A percentile compares a stretch with the other conserved stretches of the same genome.
phyloP scores from a whole-genome alignment of 2,113 vertebrate genomes.

The Chloropsis hardwickii region DNA sequence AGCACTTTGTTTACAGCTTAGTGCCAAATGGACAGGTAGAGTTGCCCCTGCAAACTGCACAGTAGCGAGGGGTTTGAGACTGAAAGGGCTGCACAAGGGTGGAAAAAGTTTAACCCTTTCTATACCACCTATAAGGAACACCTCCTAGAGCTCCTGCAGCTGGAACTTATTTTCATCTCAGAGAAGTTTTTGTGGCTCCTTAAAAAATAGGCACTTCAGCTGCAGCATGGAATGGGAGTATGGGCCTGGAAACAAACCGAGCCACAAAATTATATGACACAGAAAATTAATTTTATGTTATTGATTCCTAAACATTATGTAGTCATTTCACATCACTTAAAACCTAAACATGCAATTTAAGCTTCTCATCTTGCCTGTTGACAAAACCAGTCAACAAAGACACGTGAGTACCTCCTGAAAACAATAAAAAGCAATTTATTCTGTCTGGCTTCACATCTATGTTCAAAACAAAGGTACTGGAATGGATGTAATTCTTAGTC shows the following conservation, averaged over 20 bases:
- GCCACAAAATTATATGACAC: background rate
- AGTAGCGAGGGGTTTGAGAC: background rate
- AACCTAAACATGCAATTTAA: background rate
- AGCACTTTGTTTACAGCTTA: background rate
- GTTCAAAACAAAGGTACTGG: background rate
- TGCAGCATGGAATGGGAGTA: background rate
- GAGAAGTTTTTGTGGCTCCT: background rate
- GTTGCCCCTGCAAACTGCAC: accelerated
- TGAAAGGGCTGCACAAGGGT: background rate
- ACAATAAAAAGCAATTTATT: background rate
- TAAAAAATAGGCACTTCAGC: background rate
- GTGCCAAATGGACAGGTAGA: background rate
- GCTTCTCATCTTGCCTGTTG: background rate
- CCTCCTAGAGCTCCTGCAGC: background rate
- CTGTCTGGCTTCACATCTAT: background rate
- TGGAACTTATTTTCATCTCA: background rate
- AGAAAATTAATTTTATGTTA: background rate
- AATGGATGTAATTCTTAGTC: background rate
- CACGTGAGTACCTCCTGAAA: background rate
- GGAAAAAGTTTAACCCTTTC: background rate
- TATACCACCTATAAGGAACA: background rate
- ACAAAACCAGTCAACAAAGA: background rate
- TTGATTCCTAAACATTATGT: background rate
- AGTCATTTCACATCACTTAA: background rate
- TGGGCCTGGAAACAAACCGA: background rate